These are phyloP conservation scores for Sinocyclocheilus rhinocerous DNA, from an alignment of 2,113 vertebrate species.

Conservation along the genomic window DNA sequence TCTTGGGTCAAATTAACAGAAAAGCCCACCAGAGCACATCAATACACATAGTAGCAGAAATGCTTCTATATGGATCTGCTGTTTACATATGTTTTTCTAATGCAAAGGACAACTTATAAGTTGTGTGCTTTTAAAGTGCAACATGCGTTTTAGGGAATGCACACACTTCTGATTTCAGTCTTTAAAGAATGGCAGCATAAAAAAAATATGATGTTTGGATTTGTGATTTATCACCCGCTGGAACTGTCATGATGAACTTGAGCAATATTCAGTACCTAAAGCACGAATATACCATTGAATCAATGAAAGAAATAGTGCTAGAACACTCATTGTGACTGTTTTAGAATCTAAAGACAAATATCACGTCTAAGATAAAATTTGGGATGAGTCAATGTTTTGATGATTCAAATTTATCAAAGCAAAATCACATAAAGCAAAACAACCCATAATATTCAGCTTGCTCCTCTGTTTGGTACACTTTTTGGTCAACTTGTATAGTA, in stretches of 20 bases:
- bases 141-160: conserved; percentile 33
- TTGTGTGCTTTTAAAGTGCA: conserved; percentile 41
- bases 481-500: background rate
- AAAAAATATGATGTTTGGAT: background rate
- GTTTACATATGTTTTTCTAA: background rate
- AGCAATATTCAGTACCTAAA: background rate
- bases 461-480: background rate
- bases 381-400: background rate
- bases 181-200: background rate
- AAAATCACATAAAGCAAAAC: background rate
- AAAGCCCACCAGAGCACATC: background rate
- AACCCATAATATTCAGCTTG: background rate
- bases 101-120: background rate
- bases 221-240: no score
- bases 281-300: background rate
- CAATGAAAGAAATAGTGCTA: background rate
- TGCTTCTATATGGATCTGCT: conserved; percentile 4
- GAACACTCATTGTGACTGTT: background rate
- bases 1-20: background rate
- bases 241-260: no score
- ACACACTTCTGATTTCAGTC: background rate
- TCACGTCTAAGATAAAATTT: background rate
- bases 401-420: background rate
- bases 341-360: background rate
- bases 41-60: background rate